A percentile compares a stretch with the other conserved stretches of the same genome.
These are phyloP conservation scores for Tupiocoris notatus DNA, from an alignment of 2,888 invertebrate genomes.

Conservation along the genomic window DNA sequence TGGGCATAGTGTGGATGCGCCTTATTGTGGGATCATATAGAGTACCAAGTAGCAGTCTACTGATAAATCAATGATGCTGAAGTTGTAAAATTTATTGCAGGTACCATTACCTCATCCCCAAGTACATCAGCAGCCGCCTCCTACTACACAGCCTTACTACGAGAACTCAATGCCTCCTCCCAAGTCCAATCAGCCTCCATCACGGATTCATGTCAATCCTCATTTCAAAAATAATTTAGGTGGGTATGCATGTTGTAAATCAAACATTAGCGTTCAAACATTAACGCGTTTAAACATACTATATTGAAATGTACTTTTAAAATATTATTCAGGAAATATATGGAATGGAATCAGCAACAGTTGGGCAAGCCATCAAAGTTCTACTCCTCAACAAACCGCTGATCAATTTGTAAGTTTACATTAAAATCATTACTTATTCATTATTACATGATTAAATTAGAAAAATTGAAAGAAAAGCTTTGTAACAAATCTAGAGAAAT, in stretches of 20 bases:
- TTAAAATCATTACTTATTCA: too few species aligned
- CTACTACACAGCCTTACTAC: neutral
- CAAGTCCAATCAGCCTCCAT: slow-evolving; percentile 6
- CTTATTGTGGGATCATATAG: too few species aligned
- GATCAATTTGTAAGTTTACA: slow-evolving; percentile 7
- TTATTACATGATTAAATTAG: too few species aligned
- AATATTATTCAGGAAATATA: slow-evolving; percentile 10
- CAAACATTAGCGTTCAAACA: too few species aligned
- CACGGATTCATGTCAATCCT: slow-evolving; percentile 47
- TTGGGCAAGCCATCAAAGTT: slow-evolving; percentile 12
- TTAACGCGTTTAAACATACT: too few species aligned
- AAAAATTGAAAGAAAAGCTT: too few species aligned
- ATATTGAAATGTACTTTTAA: too few species aligned
- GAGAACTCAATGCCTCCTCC: slow-evolving; percentile 7
- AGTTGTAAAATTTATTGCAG: too few species aligned
- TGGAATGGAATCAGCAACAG: slow-evolving; percentile 23
- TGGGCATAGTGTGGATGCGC: too few species aligned
- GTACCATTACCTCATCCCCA: slow-evolving; percentile 5
- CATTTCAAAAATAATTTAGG: slow-evolving; percentile 43
- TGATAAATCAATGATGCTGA: too few species aligned
- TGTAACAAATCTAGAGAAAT: too few species aligned
- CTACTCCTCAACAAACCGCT: neutral
- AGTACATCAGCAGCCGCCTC: slow-evolving; percentile 8
- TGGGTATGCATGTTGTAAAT: neutral
- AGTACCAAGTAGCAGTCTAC: too few species aligned